These are phyloP conservation scores for Tauraco hartlaubi DNA, from an alignment of 2,797 vertebrate genomes.

Conservation along the genomic window DNA sequence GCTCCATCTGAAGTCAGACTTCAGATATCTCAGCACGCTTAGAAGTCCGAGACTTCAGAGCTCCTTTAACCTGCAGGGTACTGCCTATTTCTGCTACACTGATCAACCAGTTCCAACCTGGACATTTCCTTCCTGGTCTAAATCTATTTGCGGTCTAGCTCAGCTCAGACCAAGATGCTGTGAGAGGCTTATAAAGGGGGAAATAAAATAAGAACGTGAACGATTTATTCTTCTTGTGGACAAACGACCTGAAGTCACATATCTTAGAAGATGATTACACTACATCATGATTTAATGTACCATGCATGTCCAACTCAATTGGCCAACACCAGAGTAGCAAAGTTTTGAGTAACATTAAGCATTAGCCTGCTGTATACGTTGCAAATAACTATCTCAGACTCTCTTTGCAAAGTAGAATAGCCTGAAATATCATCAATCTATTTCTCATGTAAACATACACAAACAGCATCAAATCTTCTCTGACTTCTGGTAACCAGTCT, in stretches of 20 bases:
- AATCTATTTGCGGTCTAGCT: background rate
- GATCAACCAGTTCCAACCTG: background rate
- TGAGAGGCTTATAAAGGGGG: background rate
- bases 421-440: background rate
- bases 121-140: background rate
- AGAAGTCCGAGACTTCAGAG: background rate
- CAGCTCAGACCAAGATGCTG: background rate
- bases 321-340: background rate
- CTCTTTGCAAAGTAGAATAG: background rate
- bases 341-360: background rate
- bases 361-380: background rate
- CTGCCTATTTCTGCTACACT: background rate
- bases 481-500: background rate
- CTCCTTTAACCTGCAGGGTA: background rate
- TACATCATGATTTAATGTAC: background rate
- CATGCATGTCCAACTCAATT: background rate
- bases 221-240: background rate
- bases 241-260: background rate
- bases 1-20: background rate
- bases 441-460: background rate
- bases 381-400: background rate
- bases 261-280: background rate
- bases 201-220: fast-evolving
- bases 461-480: background rate
- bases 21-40: fast-evolving